Conservation (phyloP, 2,888 invertebrate genomes). For the Napeogenes sylphis region DNA sequence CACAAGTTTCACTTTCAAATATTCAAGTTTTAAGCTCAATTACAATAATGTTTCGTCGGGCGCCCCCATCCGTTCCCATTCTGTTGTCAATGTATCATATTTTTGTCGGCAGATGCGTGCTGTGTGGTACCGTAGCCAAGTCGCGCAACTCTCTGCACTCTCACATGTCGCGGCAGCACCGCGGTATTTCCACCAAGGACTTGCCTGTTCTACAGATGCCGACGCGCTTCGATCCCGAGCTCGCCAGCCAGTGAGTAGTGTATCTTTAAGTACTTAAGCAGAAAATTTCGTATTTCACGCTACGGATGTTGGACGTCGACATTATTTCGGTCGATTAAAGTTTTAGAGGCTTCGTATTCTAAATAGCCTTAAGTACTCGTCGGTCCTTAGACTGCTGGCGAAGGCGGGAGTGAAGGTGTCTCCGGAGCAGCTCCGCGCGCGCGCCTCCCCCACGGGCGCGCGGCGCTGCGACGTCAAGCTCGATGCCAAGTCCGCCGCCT, state of each 20-base stretch:
- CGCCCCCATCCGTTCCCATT: too few relatives aligned
- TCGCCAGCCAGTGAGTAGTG: conserved; percentile 83
- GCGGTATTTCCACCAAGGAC: conserved; percentile 95
- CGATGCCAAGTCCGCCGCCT: conserved; percentile 86
- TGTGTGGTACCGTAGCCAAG: conserved; percentile 95
- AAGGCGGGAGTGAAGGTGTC: conserved; percentile 93
- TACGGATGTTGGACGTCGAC: too few relatives aligned
- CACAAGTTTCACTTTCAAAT: too few relatives aligned
- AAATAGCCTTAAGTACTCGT: background rate
- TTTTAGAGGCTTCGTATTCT: background rate
- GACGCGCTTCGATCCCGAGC: conserved; percentile 92
- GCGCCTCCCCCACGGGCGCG: conserved; percentile 91
- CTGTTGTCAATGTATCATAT: too few relatives aligned
- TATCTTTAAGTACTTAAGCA: background rate
- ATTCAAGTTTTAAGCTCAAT: too few relatives aligned
- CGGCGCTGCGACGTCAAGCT: conserved; percentile 86
- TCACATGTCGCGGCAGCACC: conserved; percentile 95
- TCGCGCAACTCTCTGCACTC: conserved; percentile 94
- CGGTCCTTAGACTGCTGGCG: conserved; percentile 80
- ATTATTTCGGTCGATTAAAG: too few relatives aligned
- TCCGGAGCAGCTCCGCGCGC: conserved; percentile 88
- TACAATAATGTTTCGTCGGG: too few relatives aligned
- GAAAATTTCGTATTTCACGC: too few relatives aligned
- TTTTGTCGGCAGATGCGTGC: conserved; percentile 81
- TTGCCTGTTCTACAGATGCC: conserved; percentile 95